A percentile compares a stretch with the other conserved stretches of the same genome.
These are phyloP conservation scores for Alosa sapidissima DNA, from an alignment of 2,797 vertebrate species.

Conservation along the genomic window DNA sequence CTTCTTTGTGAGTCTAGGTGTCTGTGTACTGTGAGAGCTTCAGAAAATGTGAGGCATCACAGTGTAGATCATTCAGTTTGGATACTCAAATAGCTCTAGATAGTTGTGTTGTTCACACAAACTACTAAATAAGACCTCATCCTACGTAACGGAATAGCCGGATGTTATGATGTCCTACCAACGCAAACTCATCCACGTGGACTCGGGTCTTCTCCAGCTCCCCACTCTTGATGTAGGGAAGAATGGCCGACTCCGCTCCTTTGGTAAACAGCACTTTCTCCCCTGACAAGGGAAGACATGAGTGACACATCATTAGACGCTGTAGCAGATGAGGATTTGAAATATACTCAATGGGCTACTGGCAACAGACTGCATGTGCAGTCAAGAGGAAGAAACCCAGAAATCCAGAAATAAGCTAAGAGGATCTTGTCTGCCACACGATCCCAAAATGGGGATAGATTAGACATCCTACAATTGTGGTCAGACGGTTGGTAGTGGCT, in stretches of 20 bases:
- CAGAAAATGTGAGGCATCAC: no score
- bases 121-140: neutral
- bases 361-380: neutral
- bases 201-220: constrained; percentile 92
- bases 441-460: neutral
- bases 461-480: neutral
- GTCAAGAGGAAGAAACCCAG: neutral
- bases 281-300: constrained; percentile 67
- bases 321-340: neutral
- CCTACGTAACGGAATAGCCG: neutral
- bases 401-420: neutral
- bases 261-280: constrained; percentile 92
- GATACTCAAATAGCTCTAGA: no score
- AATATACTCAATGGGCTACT: neutral
- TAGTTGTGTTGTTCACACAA: no score
- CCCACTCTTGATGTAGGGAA: constrained; percentile 85
- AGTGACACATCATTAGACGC: neutral
- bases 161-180: constrained; percentile 72
- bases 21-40: constrained; percentile 23
- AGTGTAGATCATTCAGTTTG: no score
- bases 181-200: constrained; percentile 95
- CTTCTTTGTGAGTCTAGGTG: neutral
- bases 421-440: neutral
- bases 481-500: neutral
- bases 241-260: constrained; percentile 93